Evolutionary conservation across 2,797 vertebrate genomes (phyloP), one percentile per base, ranked within the genome.

Genomic region (Chrysocyon brachyurus): DNA sequence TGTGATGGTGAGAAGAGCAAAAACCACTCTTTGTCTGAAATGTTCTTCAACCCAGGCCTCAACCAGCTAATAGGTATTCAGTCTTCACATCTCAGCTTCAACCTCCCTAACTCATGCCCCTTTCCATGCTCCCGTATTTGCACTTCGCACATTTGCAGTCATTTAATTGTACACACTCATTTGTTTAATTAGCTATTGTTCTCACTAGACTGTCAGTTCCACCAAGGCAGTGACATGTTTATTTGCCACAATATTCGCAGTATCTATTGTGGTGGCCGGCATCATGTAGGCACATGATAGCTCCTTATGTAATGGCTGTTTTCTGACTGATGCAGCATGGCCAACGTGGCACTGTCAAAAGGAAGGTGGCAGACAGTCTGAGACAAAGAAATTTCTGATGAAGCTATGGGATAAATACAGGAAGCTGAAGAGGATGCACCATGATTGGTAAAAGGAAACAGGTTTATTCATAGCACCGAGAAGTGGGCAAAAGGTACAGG

Each of bases 401-500:
- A 88, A 90, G 92, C 19, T 49, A 59, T 22, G 46, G 24, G 56
- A 81, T 87, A 93, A 49, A 78, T 40, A 77, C 92, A 79, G 84
- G 49, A 90, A 93, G 81, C 24, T 73, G 17, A 72, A 93, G 15
- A 95, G 59, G 77, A 87, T 94, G 72, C 11, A 64, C 22, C 73
- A 40, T 40, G 68, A 61, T 31, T 84, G 72, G 49, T 79, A 73
- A 96, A 77, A 95, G 72, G 40, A 97, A 95, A 5, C 83, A 66
- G 17, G 15, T 78, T 94, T 92, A 96, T 94, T 95, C 96, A 96
- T 16, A 91, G 96, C 63, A 78, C 26, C 85, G 73, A 87, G 85
- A 87, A 81, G 19, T 66, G 22, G 61, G 82, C 64, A 26, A 96
- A 88, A 90, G 70, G 70, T 26, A 95, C 81, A 85, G 24, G 28